Base-by-base conservation (phyloP, 2,113 vertebrate genomes). In the Ramphastos sulfuratus region DNA sequence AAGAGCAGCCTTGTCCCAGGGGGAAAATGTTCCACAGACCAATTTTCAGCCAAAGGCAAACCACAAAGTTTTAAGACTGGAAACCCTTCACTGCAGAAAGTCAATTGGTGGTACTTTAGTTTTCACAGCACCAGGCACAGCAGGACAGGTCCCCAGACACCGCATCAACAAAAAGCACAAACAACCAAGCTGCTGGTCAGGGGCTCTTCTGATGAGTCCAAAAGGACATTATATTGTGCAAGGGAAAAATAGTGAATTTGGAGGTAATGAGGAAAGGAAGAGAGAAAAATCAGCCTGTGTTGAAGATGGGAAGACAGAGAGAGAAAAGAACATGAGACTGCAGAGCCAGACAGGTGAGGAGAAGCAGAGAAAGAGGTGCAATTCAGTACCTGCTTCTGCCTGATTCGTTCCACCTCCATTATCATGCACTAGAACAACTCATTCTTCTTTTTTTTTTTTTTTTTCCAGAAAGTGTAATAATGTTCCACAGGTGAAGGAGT, bases 401-500 rank as follows among this genome's bases (percentile, higher is more conserved):
- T 56, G 48, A 94, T 83, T 95, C 2, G 15, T 92, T 92, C 80
- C 63, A 93, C 64, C 69, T 96, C 50, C 50, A 90, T 95, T 92
- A 91, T 91, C 69, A 92, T 91, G 72, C 79, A 75, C 75, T 70
- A 75, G 70, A 89, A 87, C 89, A 85, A 89, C 78, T 63, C 56
- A 85, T 87, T 91, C 89, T 92, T 91, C 63, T 90, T 54, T 90
- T 24, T 90, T 12, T 23, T 23, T 52, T 52, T n/a, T n/a, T 52
- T 12, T 75, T 85, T 77, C 59, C 54, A 88, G 90, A 79, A 93
- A 95, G 78, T 12, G 24, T 94, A 92, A 95, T 95, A 95, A 94
- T 91, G 76, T 94, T 97, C 86, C 87, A 94, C 85, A 90, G 85
- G 75, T 90, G 92, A 97, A 95, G 66, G 42, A 92, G 72, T 96